These are phyloP conservation scores for Drosophila lacteicornis DNA, from an alignment of 1,140 invertebrate species.

Conservation along the genomic window DNA sequence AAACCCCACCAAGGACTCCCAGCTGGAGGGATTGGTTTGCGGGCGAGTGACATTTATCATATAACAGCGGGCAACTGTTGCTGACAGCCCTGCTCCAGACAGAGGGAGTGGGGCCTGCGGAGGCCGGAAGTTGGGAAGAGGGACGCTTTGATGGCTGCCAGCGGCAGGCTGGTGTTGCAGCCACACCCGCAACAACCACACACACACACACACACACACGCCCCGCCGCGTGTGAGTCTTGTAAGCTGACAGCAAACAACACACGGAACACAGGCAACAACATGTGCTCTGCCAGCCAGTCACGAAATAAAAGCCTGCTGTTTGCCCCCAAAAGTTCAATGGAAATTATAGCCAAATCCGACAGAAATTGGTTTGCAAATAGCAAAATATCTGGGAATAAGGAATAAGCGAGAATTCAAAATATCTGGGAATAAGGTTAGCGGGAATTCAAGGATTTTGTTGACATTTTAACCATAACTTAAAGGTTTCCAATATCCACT, in stretches of 20 bases:
- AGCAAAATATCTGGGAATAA: neutral
- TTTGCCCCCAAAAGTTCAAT: slow-evolving; percentile 7
- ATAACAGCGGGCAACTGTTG: slow-evolving; percentile 66
- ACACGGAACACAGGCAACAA: slow-evolving; percentile 33
- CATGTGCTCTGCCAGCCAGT: slow-evolving; percentile 46
- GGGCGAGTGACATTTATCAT: slow-evolving; percentile 47
- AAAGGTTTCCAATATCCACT: slow-evolving; percentile 25
- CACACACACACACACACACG: slow-evolving; percentile 1
- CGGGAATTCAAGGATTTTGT: neutral
- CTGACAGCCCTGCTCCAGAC: slow-evolving; percentile 54
- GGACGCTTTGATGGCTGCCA: slow-evolving; percentile 60
- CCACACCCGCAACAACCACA: slow-evolving; percentile 9
- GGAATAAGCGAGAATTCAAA: no score
- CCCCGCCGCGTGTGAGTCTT: slow-evolving; percentile 18
- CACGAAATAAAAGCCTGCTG: slow-evolving; percentile 15
- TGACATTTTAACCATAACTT: neutral
- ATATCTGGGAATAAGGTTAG: neutral
- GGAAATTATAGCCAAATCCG: slow-evolving; percentile 13
- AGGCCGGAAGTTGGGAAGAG: neutral
- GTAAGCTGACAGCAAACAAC: slow-evolving; percentile 28
- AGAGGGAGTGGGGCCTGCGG: neutral
- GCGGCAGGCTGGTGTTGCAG: slow-evolving; percentile 46
- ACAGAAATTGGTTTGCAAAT: slow-evolving; percentile 6
- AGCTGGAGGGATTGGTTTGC: slow-evolving; percentile 6
- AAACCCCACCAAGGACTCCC: neutral